Conservation (phyloP, 2,113 vertebrate species). For the Genyomyrus donnyi region DNA sequence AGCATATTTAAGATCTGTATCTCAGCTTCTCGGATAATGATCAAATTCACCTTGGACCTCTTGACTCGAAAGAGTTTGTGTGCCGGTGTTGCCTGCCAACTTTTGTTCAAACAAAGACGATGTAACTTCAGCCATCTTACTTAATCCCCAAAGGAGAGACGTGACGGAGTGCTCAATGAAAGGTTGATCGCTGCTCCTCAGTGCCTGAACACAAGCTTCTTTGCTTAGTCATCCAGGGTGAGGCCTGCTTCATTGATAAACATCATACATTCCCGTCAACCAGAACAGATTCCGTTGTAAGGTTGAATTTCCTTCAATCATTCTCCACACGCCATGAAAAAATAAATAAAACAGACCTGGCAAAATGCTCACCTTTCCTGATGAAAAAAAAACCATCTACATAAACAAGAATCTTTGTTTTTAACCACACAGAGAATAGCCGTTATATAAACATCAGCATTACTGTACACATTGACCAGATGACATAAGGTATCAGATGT, state of each 20-base stretch:
- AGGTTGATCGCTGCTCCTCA: neutral
- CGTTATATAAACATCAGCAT: neutral
- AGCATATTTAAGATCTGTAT: neutral
- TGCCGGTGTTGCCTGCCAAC: constrained; percentile 13
- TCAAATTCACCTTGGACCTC: constrained; percentile 18
- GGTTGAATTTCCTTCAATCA: constrained; percentile 1
- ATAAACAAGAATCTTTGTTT: neutral
- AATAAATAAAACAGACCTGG: neutral
- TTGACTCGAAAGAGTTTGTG: neutral
- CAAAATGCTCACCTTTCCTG: neutral
- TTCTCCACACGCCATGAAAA: neutral
- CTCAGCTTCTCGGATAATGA: constrained; percentile 10
- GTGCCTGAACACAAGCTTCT: neutral
- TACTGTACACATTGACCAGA: neutral
- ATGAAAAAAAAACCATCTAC: neutral
- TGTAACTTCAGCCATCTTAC: neutral
- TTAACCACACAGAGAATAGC: neutral
- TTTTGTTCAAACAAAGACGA: neutral
- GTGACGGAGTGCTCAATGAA: neutral
- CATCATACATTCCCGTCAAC: neutral
- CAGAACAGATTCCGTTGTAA: neutral
- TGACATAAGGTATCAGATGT: neutral
- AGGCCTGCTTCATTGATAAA: neutral
- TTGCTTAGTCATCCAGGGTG: neutral
- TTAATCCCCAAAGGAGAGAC: constrained; percentile 2